Base-by-base conservation (phyloP, 1,140 invertebrate species). In the Diabrotica undecimpunctata region DNA sequence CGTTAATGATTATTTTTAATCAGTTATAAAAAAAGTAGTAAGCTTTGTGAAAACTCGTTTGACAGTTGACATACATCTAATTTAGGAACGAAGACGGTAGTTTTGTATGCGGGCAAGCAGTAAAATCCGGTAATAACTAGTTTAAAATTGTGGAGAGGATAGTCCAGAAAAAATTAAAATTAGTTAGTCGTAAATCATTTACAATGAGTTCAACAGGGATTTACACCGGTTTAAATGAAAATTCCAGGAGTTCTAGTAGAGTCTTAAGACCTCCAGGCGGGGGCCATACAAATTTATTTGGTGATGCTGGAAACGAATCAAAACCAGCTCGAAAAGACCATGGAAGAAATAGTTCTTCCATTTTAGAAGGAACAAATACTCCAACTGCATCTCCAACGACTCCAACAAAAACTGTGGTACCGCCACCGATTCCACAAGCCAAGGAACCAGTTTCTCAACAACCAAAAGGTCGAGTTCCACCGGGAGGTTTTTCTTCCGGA, bases 221-320 rank as follows among this genome's bases (percentile, higher is more conserved):
- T 58, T 71, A 70, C 54, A 54, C 66, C 54, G 76, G 76, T 35
- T 62, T 75, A 41, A 8, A 6, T 12, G 70, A 71, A 4, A 69
- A 65, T 35, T 54, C 58, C n/a, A 72, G 73, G 38, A 77, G 68
- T 52, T 78, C 77, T 0, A 78, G 76, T 66, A 71, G 74, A 41
- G 74, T 78, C 11, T 55, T 79, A 51, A 75, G 71, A 69, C 78
- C 77, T 8, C 78, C 77, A 59, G 78, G 78, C 60, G 78, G 78
- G 58, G 74, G 75, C 1, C 74, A 79, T 64, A 74, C 73, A 11
- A 72, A 78, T 61, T 73, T 79, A 58, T 76, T 79, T 62, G 77
- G 75, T 10, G 6, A 38, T 12, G 67, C 61, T 10, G 46, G 61
- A 36, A 66, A 68, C 8, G 58, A 64, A 3, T 13, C 37, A 5